Conservation (phyloP, 2,797 vertebrate genomes). For the Myoxocephalus aenaeus region DNA sequence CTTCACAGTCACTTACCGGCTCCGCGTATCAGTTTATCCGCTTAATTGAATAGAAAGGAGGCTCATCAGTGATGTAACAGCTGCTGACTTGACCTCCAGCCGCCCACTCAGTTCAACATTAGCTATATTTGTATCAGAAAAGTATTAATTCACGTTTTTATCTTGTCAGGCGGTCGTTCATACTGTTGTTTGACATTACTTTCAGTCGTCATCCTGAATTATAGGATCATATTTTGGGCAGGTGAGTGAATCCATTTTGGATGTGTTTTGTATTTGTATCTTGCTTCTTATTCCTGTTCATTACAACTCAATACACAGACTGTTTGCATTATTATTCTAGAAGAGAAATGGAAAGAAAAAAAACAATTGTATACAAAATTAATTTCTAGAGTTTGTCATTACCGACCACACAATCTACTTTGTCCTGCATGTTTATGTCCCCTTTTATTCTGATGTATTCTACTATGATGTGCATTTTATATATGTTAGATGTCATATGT, state of each 20-base stretch:
- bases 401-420: neutral
- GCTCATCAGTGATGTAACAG: slow-evolving; percentile 38
- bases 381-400: neutral
- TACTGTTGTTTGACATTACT: slow-evolving; percentile 14
- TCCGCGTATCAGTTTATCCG: slow-evolving; percentile 27
- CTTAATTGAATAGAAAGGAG: slow-evolving; percentile 43
- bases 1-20: slow-evolving; percentile 18
- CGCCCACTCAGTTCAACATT: neutral
- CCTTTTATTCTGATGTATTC: neutral
- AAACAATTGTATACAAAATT: no score
- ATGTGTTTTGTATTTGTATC: neutral
- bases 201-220: slow-evolving; percentile 11
- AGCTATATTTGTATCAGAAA: neutral
- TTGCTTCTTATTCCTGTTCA: neutral
- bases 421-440: neutral
- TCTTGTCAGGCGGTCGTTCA: neutral
- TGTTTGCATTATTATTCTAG: neutral
- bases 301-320: neutral
- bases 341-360: neutral
- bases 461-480: neutral
- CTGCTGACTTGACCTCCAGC: slow-evolving; percentile 45
- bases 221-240: neutral
- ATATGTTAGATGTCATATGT: neutral
- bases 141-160: slow-evolving; percentile 1
- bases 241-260: slow-evolving; percentile 19